Evolutionary conservation across 2,797 vertebrate genomes (phyloP), one percentile per base, ranked within the genome.

Genomic region (Coendou prehensilis): DNA sequence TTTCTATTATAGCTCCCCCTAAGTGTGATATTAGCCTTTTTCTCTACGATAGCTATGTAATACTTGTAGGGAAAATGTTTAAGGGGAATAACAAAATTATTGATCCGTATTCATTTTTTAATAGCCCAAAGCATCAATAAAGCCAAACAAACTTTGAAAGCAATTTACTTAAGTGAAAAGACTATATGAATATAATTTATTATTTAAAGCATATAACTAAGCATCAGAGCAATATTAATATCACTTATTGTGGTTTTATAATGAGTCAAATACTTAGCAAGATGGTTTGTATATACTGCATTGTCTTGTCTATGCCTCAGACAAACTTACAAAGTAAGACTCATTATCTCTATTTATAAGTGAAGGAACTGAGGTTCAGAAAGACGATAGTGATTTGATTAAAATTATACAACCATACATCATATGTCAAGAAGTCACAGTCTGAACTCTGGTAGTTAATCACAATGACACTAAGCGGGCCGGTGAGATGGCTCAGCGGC

Each of bases 51-150:
- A n/a, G 13, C 56, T 78, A 9, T 30, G 3, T 91, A 59, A 59
- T 37, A n/a, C 8, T 61, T 91, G 11, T 45, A 14, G 67, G 33
- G 28, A 56, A 80, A 96, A 81, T n/a, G 10, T 67, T 88, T 87
- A 82, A 20, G 11, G 61, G 20, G 87, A 93, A 93, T 83, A 17
- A 61, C 17, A 87, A 78, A 92, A 93, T 64, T 78, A 73, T 61
- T 26, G 7, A 54, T 71, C 50, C n/a, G 3, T 52, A 28, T 47
- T 83, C 45, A 93, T 80, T 28, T 69, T 76, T 83, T 83, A 93
- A 80, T 67, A 45, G 4, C 26, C 52, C 54, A 54, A 90, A 75
- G 15, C 13, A 54, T 67, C 71, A 78, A 63, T 64, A 87, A 59
- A 47, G 23, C 20, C 22, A 54, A 84, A 83, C 33, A 64, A 9